Conservation (phyloP, 2,888 invertebrate genomes). For the Scaptomyza caliginosa region DNA sequence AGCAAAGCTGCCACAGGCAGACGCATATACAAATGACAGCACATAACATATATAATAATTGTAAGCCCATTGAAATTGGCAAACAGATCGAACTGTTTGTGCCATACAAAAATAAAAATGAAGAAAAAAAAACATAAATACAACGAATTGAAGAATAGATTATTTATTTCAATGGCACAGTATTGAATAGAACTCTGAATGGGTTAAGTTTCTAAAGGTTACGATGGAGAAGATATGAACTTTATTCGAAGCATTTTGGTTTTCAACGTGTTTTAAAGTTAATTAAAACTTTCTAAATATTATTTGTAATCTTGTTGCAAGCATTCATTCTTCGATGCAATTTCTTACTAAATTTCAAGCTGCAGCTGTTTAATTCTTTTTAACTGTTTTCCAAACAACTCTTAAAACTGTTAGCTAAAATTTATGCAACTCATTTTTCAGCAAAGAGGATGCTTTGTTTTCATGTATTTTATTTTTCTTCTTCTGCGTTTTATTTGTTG, state of each 20-base stretch:
- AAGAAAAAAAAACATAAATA: not conserved
- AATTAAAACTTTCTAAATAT: too few species aligned
- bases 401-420: constrained; percentile 34
- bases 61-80: constrained; percentile 24
- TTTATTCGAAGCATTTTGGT: too few species aligned
- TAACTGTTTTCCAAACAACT: constrained; percentile 2
- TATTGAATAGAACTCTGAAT: not conserved
- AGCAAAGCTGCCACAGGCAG: constrained; percentile 16
- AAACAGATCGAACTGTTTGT: constrained; percentile 6
- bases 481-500: constrained; percentile 17
- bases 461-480: not conserved
- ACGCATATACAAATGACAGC: not conserved
- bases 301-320: too few species aligned
- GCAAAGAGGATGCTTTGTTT: not conserved
- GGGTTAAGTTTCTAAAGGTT: not conserved
- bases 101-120: not conserved
- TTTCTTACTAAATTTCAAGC: not conserved
- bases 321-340: not conserved
- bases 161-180: not conserved
- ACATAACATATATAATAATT: constrained; percentile 12
- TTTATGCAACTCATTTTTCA: constrained; percentile 58
- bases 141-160: constrained; percentile 3
- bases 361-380: too few species aligned
- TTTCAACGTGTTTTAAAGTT: too few species aligned
- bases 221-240: too few species aligned